Base-by-base conservation (phyloP, 2,797 vertebrate species). In the Philypnodon macrostomus region DNA sequence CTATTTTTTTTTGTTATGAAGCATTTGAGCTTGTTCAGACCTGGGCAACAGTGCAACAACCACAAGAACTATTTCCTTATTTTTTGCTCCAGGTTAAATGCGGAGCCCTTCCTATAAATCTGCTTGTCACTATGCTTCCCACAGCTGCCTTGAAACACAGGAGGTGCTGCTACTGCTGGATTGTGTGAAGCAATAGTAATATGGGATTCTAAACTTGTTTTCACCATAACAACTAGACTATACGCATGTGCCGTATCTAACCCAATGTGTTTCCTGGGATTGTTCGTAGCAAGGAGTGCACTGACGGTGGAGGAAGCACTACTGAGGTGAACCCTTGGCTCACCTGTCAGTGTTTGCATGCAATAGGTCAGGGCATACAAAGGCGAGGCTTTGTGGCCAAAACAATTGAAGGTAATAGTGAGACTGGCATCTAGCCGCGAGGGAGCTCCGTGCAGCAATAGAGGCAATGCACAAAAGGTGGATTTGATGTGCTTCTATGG, bases 371-470 rank as follows among this genome's bases (percentile, higher is more conserved):
- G 51, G 21, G 63, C 51, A 75, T 39, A 79, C 70, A 59, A 68
- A 79, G 69, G 73, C 59, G 61, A 64, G 51, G 52, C 54, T 78
- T 71, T 80, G 73, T 77, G 64, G 66, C 68, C 80, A 79, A 80
- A 89, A 90, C 82, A 89, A 80, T 79, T 5, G 46, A 60, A 31
- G 52, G 58, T 85, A 85, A 85, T 80, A 69, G 77, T 65, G 80
- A 81, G 69, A 58, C 44, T 75, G 78, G 73, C 75, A 78, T 38
- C 2, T 21, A 59, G 76, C 77, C 71, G 73, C 48, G 14, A 62
- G 55, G 71, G 63, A 70, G 71, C 68, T 77, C 12, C 36, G 53
- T 67, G 69, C 65, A 30, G 12, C 21, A 35, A 53, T 42, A 12
- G 24, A 47, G 45, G 23, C 54, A 61, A 68, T 76, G 63, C 71